Evolutionary conservation across 2,113 vertebrate species (phyloP).

Genomic region (Tupaia chinensis): DNA sequence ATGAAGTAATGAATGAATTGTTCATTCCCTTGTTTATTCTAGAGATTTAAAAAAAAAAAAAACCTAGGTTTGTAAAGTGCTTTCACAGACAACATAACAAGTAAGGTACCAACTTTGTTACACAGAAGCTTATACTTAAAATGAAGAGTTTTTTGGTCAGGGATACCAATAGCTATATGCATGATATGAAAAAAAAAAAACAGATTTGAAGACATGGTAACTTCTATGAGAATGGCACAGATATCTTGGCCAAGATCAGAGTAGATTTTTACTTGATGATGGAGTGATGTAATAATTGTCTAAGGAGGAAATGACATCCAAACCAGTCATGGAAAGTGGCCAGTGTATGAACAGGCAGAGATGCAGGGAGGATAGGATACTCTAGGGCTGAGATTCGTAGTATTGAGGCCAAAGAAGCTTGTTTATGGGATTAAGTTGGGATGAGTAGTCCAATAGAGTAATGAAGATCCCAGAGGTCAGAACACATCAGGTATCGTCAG

Average conservation of each 20-base stretch:
- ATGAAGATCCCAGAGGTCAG: neutral
- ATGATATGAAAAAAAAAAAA: neutral
- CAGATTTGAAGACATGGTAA: neutral
- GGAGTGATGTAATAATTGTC: neutral
- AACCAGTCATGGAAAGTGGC: neutral
- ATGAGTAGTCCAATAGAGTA: neutral
- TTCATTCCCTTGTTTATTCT: constrained; percentile 10
- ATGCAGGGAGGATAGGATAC: too few relatives aligned
- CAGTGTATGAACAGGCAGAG: neutral
- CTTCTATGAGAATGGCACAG: neutral
- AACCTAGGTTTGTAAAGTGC: neutral
- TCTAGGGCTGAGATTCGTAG: neutral
- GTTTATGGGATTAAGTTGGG: neutral
- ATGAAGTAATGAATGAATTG: neutral
- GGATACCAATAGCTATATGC: neutral
- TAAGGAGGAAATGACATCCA: neutral
- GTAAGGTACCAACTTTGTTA: neutral
- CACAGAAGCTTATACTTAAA: neutral
- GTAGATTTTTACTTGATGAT: neutral
- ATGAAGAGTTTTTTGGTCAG: neutral
- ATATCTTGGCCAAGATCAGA: neutral
- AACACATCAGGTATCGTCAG: neutral
- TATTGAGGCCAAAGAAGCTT: too few relatives aligned
- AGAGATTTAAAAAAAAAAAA: neutral
- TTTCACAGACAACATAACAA: neutral